Conservation (phyloP, 2,888 invertebrate species). For the Eledone cirrhosa region DNA sequence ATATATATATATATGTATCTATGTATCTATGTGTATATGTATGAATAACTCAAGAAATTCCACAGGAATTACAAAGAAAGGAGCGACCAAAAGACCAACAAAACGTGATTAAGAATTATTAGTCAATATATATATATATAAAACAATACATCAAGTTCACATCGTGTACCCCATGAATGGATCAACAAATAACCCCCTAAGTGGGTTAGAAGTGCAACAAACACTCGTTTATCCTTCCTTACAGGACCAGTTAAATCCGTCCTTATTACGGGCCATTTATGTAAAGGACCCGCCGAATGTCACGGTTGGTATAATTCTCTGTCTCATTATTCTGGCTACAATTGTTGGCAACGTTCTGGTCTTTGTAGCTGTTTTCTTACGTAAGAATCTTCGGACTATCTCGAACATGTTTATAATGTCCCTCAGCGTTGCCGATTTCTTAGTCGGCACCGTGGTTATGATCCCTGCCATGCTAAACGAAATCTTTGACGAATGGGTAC, state of each 20-base stretch:
- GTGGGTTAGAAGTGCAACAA: slow-evolving; percentile 1
- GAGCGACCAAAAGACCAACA: too few species aligned
- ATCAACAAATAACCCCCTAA: slow-evolving; percentile 4
- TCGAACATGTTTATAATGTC: slow-evolving; percentile 58
- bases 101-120: too few species aligned
- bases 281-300: slow-evolving; percentile 36
- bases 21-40: background rate
- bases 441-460: slow-evolving; percentile 57
- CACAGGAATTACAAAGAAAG: background rate
- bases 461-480: slow-evolving; percentile 52
- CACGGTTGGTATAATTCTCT: slow-evolving; percentile 41
- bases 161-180: slow-evolving; percentile 11
- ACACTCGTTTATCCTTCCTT: slow-evolving; percentile 7
- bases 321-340: slow-evolving; percentile 45
- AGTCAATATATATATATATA: too few species aligned
- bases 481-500: slow-evolving; percentile 50
- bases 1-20: background rate
- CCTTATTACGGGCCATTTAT: slow-evolving; percentile 19
- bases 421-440: slow-evolving; percentile 51
- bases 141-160: background rate
- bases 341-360: slow-evolving; percentile 50
- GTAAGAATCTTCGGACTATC: slow-evolving; percentile 48
- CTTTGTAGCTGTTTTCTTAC: slow-evolving; percentile 46
- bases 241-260: slow-evolving; percentile 16
- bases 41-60: too few species aligned